Conservation (phyloP, 2,888 invertebrate genomes). For the Eurois occulta region DNA sequence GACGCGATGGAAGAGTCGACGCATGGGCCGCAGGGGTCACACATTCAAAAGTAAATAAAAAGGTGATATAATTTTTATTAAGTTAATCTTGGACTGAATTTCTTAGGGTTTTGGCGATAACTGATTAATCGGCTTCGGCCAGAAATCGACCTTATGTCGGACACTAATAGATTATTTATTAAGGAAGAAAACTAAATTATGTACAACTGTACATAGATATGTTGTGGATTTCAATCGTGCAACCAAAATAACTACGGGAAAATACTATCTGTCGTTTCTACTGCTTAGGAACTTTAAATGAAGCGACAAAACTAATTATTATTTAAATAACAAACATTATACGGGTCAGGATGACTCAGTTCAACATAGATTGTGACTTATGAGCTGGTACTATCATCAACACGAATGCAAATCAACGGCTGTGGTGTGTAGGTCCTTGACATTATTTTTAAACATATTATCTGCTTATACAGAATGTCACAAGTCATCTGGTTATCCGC, state of each 20-base stretch:
- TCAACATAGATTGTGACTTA: constrained; percentile 50
- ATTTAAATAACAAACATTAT: constrained; percentile 26
- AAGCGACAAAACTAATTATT: constrained; percentile 18
- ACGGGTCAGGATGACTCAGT: constrained; percentile 50
- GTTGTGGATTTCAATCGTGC: neutral
- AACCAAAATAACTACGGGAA: constrained; percentile 24
- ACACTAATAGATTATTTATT: neutral
- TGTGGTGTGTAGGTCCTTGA: constrained; percentile 77
- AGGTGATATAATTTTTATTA: neutral
- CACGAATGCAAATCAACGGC: constrained; percentile 78
- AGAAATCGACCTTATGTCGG: neutral
- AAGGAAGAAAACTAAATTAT: neutral
- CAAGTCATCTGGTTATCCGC: constrained; percentile 54
- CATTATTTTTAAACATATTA: constrained; percentile 79
- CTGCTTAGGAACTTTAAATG: neutral
- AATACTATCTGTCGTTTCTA: constrained; percentile 14
- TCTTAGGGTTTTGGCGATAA: neutral
- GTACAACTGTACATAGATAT: too few relatives aligned
- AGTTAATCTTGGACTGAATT: neutral
- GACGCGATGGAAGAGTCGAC: neutral
- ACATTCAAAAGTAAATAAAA: neutral
- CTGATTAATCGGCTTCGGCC: neutral
- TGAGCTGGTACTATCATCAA: constrained; percentile 74
- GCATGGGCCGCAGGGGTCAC: neutral
- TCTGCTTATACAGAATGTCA: constrained; percentile 69